Evolutionary conservation across 2,888 invertebrate species (phyloP), one percentile per base, ranked within the genome.

Genomic region (Aspidapion aeneum): DNA sequence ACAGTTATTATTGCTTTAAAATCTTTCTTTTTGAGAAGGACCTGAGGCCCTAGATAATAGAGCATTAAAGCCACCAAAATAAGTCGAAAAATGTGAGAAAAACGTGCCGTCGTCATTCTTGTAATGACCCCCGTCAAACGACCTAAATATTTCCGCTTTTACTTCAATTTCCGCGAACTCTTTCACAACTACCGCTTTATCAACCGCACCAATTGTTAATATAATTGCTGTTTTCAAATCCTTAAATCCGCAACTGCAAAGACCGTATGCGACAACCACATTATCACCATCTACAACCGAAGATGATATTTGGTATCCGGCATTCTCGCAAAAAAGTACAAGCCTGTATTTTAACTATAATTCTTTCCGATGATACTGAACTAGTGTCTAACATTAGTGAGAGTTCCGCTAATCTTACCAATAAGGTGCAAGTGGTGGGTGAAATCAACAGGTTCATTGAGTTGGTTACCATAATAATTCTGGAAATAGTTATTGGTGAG

Each of bases 401-500:
- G 35, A 70, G 69, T 57, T 49, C 55, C 12, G 68, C 63, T 21
- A 61, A 57, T 61, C 60, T 63, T 57, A 20, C 22, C 12, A 21
- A 60, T 1, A 68, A 66, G 3, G 73, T 71, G 79, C 79, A 80
- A 77, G 81, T 81, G 74, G 22, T 62, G 16, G 63, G 57, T n/a
- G 65, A 63, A 9, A 52, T 68, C 18, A 71, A 72, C 56, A 70
- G 67, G 18, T 72, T 73, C 12, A 69, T 75, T 55, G 69, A 83
- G 65, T 82, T 89, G 72, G 79, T 87, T 66, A 84, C 86, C 66
- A 86, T 86, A 75, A 83, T 87, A 66, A 86, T 87, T 70, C 78
- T 87, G 70, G 85, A 86, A 63, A 87, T 86, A 69, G 85, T 87
- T 70, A 84, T 87, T 73, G 86, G 87, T 87, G 75, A 82, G 80